Percentiles rank a stretch among this genome's conserved stretches.
These are phyloP conservation scores for Crioceris asparagi DNA, from an alignment of 2,888 invertebrate genomes.

Conservation along the genomic window DNA sequence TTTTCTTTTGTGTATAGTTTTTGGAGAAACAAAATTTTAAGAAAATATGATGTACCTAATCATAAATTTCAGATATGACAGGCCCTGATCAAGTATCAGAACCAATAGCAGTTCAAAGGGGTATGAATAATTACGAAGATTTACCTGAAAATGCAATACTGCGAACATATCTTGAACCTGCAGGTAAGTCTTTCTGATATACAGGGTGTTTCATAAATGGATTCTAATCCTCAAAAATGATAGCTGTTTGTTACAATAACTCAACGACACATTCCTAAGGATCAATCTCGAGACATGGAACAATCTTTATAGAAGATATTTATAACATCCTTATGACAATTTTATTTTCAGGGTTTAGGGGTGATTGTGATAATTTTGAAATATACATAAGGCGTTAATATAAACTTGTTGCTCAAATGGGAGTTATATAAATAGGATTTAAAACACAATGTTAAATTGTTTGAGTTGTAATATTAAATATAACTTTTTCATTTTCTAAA, in stretches of 20 bases:
- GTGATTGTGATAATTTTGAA: constrained; percentile 8
- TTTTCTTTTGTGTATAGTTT: background rate
- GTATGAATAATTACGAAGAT: constrained; percentile 1
- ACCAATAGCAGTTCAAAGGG: too few relatives aligned
- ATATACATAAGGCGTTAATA: too few relatives aligned
- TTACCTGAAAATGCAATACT: constrained; percentile 9
- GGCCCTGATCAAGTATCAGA: too few relatives aligned
- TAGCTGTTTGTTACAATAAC: background rate
- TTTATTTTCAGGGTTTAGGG: constrained; percentile 7
- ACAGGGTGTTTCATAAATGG: background rate
- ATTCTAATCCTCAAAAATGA: background rate
- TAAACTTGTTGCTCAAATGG: too few relatives aligned
- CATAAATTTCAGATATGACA: too few relatives aligned
- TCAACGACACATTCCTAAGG: too few relatives aligned
- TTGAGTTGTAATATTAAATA: too few relatives aligned
- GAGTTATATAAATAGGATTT: too few relatives aligned
- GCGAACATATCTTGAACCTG: constrained; percentile 11
- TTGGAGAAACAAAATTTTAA: background rate
- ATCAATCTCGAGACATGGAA: background rate
- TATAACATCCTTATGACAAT: too few relatives aligned
- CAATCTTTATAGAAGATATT: background rate
- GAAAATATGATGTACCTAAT: background rate
- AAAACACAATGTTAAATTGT: too few relatives aligned
- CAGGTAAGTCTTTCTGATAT: constrained; percentile 7
- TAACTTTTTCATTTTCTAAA: too few relatives aligned